Conservation (phyloP, 2,888 invertebrate genomes). For the Epinotia nisella region DNA sequence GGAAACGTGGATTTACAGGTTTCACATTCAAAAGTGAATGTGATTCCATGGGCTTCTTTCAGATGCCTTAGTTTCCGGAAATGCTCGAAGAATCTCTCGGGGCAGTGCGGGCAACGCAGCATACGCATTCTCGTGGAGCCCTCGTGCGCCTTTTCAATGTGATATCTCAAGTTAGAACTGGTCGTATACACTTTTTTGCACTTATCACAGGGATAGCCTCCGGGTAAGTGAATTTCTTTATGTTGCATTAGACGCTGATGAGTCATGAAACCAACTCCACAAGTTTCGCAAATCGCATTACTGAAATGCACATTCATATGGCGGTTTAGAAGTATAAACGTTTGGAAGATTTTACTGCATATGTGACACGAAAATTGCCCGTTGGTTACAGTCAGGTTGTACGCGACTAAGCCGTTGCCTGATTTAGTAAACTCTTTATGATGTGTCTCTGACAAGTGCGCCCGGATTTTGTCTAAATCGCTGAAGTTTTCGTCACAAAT, state of each 20-base stretch:
- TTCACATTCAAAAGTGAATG: slow-evolving; percentile 68
- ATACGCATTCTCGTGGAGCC: slow-evolving; percentile 64
- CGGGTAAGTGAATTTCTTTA: slow-evolving; percentile 69
- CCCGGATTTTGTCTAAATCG: slow-evolving; percentile 60
- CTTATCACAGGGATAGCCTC: slow-evolving; percentile 69
- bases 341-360: slow-evolving; percentile 67
- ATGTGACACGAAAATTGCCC: slow-evolving; percentile 68
- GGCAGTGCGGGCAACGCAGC: slow-evolving; percentile 68
- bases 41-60: slow-evolving; percentile 68
- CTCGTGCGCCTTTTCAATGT: slow-evolving; percentile 67
- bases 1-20: slow-evolving; percentile 65
- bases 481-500: slow-evolving; percentile 56
- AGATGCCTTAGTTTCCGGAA: slow-evolving; percentile 72
- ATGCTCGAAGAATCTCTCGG: slow-evolving; percentile 69
- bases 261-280: slow-evolving; percentile 71
- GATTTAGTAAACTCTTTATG: slow-evolving; percentile 63
- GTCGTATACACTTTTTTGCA: slow-evolving; percentile 80
- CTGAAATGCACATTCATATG: slow-evolving; percentile 77
- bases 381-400: slow-evolving; percentile 61
- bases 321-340: slow-evolving; percentile 69
- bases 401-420: slow-evolving; percentile 66
- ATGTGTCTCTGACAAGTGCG: slow-evolving; percentile 62
- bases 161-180: slow-evolving; percentile 69
- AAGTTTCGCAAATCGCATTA: slow-evolving; percentile 72
- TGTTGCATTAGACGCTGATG: slow-evolving; percentile 69